Evolutionary conservation across 2,888 invertebrate genomes (phyloP), one percentile per base, ranked within the genome.

Genomic region (Drosophila leonis): DNA sequence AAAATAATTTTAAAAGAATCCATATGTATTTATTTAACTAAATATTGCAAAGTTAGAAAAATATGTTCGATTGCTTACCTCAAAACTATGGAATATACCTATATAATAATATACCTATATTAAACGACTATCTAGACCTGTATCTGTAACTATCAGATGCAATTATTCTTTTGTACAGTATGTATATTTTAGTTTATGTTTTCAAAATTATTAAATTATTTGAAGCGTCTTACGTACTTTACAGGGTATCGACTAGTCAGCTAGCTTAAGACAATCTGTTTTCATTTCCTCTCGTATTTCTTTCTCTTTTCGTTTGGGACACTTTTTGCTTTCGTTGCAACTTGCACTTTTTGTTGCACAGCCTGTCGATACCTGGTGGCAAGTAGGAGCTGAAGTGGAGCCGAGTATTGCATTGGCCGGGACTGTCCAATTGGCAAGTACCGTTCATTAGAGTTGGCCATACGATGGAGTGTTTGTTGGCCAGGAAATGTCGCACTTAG

Each of bases 281-380:
- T 5, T 10, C 10, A 0, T 13, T 24, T 46, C 20, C 27, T 52
- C 31, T 24, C 12, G 29, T 18, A 18, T 56, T 66, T 60, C 39
- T 51, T 35, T 39, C 46, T 37, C 41, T 41, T 37, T 60, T 24
- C 31, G 46, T 57, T 24, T 65, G 18, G 7, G 55, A n/a, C 27
- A 65, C 33, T 73, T 82, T 85, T 70, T 64, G 71, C 68, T 51
- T 66, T 31, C 63, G 52, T 57, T 63, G 69, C 67, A 72, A 78
- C 83, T 86, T 83, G 85, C 75, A 84, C 74, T 83, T 86, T 81
- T 85, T 77, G 60, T 68, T 18, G 39, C 55, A 27, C 20, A 20
- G 44, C 10, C 20, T 15, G 48, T 10, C 7, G 33, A 10, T 7
- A 33, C 6, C 29, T 10, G 49, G 31, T 2, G 49, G 29, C 49